phyloP scores from a whole-genome alignment of 30 jellyfish, hydroid and myxozoan genomes.

The Aurelia aurita region DNA sequence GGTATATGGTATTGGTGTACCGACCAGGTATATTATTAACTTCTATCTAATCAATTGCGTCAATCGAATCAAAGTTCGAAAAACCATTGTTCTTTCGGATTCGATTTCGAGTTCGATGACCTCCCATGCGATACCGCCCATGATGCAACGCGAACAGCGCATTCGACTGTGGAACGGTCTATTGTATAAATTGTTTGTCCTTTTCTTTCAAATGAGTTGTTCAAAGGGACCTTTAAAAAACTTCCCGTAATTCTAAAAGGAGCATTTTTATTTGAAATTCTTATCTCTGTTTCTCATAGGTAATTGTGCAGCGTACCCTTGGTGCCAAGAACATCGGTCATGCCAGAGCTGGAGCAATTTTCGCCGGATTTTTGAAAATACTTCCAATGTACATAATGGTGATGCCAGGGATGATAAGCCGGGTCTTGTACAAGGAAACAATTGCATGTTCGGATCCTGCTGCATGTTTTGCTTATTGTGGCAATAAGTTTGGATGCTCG shows the following conservation, averaged over 20 bases:
- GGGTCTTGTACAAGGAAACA: constrained; percentile 76
- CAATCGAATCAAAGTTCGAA: no score
- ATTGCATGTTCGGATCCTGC: constrained; percentile 87
- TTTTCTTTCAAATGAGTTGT: no score
- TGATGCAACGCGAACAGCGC: no score
- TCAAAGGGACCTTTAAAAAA: no score
- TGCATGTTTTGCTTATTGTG: constrained; percentile 65
- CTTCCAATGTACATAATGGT: constrained; percentile 95
- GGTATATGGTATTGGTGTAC: constrained; percentile 99
- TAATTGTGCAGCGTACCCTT: constrained; percentile 92
- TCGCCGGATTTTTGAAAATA: constrained; percentile 84
- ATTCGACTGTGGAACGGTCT: no score
- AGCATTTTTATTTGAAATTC: not conserved
- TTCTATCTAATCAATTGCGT: no score
- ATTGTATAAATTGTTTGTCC: no score
- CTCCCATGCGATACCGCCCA: no score
- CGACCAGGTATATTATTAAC: constrained; percentile 76
- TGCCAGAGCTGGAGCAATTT: constrained; percentile 88
- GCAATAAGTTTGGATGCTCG: constrained; percentile 89
- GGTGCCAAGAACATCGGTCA: constrained; percentile 89
- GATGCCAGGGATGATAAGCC: constrained; percentile 96
- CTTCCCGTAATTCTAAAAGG: not conserved
- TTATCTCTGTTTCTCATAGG: constrained; percentile 34
- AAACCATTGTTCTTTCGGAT: no score
- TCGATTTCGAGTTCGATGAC: no score